Conservation (phyloP, 35 echinoderm and acorn worm genomes). For the Lytechinus pictus region DNA sequence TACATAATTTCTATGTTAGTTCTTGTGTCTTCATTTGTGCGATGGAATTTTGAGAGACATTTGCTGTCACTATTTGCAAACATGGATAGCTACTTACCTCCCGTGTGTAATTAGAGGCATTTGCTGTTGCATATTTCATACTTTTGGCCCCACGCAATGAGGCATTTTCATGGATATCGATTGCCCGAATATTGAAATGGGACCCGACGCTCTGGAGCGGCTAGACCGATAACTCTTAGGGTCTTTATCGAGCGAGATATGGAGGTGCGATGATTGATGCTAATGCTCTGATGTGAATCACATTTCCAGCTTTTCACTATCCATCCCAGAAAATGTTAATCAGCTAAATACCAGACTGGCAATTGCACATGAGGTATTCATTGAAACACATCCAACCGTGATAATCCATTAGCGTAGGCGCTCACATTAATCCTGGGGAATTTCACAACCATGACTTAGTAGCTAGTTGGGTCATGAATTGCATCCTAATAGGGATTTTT, state of each 20-base stretch:
- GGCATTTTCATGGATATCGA: not conserved
- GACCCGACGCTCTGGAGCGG: not conserved
- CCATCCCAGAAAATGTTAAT: constrained; percentile 10
- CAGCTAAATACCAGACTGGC: not conserved
- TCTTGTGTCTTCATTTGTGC: not conserved
- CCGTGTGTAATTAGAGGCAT: not conserved
- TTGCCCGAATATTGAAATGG: not conserved
- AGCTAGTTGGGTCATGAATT: not conserved
- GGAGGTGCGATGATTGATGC: not conserved
- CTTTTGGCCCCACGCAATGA: not conserved
- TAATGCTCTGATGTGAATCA: constrained; percentile 11
- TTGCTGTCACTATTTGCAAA: not conserved
- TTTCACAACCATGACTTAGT: not conserved
- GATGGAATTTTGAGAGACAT: not conserved
- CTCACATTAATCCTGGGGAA: not conserved
- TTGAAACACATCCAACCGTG: not conserved
- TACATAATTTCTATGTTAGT: no score
- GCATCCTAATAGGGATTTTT: not conserved
- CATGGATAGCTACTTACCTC: not conserved
- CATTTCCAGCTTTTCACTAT: not conserved
- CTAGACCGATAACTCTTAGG: not conserved
- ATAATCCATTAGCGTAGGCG: not conserved
- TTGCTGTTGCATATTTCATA: not conserved
- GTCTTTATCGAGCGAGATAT: not conserved
- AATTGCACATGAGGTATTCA: not conserved